A percentile compares a stretch with the other conserved stretches of the same genome.
phyloP scores from a whole-genome alignment of 2,888 invertebrate genomes.

The Acanthacorydalis orientalis region DNA sequence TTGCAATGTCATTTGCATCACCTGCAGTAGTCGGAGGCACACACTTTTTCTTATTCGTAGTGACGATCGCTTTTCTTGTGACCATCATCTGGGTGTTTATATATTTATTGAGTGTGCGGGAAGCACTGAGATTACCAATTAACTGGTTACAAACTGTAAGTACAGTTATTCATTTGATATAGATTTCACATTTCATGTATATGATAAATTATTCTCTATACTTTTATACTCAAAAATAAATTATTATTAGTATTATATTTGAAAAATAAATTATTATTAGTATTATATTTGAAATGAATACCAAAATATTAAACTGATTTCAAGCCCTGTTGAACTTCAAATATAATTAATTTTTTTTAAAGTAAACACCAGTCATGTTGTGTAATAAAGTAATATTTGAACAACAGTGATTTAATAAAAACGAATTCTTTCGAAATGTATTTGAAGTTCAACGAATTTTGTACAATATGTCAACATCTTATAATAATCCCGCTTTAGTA shows the following conservation, averaged over 20 bases:
- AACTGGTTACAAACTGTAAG: conserved; percentile 74
- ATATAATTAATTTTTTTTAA: neutral
- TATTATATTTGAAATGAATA: no score
- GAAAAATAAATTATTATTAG: no score
- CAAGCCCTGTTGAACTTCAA: neutral
- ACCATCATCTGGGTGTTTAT: conserved; percentile 68
- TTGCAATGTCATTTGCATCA: conserved; percentile 70
- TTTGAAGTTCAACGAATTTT: neutral
- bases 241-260: no score
- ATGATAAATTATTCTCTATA: no score
- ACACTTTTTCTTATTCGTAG: conserved; percentile 75
- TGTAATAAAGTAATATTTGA: neutral
- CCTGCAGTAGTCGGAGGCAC: conserved; percentile 45
- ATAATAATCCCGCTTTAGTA: neutral
- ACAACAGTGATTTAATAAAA: neutral
- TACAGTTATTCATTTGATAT: conserved; percentile 10
- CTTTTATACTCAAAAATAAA: no score
- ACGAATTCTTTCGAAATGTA: neutral
- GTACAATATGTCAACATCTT: no score
- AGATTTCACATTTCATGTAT: no score
- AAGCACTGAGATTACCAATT: conserved; percentile 59
- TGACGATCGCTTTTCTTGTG: conserved; percentile 63
- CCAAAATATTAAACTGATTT: neutral
- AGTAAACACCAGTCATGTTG: neutral
- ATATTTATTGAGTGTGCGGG: conserved; percentile 63